Evolutionary conservation across 2,797 vertebrate genomes (phyloP), one percentile per base, ranked within the genome.

Genomic region (Zalophus californianus): DNA sequence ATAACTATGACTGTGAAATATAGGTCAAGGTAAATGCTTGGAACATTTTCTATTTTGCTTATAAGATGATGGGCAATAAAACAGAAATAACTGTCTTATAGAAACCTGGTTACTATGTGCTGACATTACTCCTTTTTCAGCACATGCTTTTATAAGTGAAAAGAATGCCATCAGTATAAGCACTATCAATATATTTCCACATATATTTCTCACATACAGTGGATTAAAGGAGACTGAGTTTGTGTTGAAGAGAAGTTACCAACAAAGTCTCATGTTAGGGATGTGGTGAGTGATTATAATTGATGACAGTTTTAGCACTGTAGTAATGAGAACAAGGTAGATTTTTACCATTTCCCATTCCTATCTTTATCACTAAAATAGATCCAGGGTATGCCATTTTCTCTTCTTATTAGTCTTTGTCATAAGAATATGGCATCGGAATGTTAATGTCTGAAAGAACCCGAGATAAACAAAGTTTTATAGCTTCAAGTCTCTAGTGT

Each of bases 351-450:
- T 87, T 97, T 96, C 82, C 96, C 75, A 77, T 64, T 96, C 44
- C 87, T 92, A 35, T 97, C 95, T 95, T 96, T 97, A 96, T 97
- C 96, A 96, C 86, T 95, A 70, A 92, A 95, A 96, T 97, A 97
- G 97, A 97, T 94, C 86, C 95, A 94, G 86, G 92, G 64, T 97
- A 86, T 96, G 96, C 94, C 95, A 73, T 91, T 97, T 97, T 95
- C 95, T 85, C 92, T 98, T 89, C 83, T 96, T 95, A 97, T 97
- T 98, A 97, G 97, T 97, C 97, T 97, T 97, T 97, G 97, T 98
- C 96, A 94, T 95, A 85, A 87, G 94, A 90, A 96, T 92, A 95
- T 80, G 88, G 88, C 41, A 35, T 62, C 35, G 3, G 97, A 97
- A 98, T 97, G 93, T 92, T 97, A 96, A 97, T 97, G 92, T 29